A percentile compares a stretch with the other conserved stretches of the same genome.
phyloP scores from a whole-genome alignment of 2,797 vertebrate genomes.

The Acanthornis magna region DNA sequence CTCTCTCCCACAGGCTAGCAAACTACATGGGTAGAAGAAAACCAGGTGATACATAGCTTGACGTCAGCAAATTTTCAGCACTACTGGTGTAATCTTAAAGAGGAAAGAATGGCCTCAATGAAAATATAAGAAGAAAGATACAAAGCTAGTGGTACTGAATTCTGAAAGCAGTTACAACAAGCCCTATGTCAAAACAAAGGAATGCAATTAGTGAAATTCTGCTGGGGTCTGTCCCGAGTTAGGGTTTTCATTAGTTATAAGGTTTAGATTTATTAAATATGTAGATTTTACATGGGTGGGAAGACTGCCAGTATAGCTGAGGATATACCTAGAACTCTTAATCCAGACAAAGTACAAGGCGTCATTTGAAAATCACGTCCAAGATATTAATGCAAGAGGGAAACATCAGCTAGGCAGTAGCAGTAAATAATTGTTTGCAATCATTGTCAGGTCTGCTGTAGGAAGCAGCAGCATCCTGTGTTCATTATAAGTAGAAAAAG shows the following conservation, averaged over 20 bases:
- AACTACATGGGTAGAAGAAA: not conserved
- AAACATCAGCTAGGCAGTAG: not conserved
- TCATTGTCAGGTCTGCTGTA: not conserved
- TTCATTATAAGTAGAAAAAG: not conserved
- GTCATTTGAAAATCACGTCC: not conserved
- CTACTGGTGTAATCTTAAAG: not conserved
- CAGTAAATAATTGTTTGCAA: not conserved
- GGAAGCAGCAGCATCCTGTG: not conserved
- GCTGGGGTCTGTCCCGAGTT: accelerated
- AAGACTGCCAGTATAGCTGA: not conserved
- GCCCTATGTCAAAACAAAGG: not conserved
- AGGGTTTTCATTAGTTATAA: not conserved
- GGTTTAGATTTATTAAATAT: not conserved
- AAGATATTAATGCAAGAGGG: not conserved
- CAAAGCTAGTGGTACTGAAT: not conserved
- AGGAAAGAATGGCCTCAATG: not conserved
- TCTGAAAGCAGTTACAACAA: not conserved
- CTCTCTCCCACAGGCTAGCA: not conserved
- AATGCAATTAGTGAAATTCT: not conserved
- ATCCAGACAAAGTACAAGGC: not conserved
- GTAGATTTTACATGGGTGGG: not conserved
- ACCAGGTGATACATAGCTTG: not conserved
- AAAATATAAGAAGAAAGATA: not conserved
- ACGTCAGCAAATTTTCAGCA: not conserved
- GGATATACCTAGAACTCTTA: not conserved